Evolutionary conservation across 1,140 invertebrate genomes (phyloP), one percentile per base, ranked within the genome.

Genomic region (Drosophila parvula): DNA sequence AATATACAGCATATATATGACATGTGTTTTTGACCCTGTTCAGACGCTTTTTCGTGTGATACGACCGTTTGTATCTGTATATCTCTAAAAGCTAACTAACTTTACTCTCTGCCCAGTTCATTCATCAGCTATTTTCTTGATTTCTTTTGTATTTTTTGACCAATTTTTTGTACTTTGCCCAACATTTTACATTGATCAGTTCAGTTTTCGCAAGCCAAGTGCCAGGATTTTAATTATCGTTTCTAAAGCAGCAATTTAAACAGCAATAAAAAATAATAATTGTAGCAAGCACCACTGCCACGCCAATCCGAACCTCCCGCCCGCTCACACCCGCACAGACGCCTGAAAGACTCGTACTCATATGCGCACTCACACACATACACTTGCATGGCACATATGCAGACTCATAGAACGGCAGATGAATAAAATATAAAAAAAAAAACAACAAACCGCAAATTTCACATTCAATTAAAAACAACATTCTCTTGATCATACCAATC

Each of bases 401-500:
- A 88, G 69, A 78, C 59, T 65, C 62, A 74, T 64, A 74, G 45
- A 79, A 65, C 38, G 60, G 77, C 71, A 77, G 62, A 55, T 38
- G 51, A 55, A 55, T 55, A 55, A 55, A 55, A 22, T 36, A 8
- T 2, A 7, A 7, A 81, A 80, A 68, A 79, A 78, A 64, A 56
- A 38, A 51, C 71, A 63, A 51, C 71, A 63, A 80, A 84, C 64
- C 57, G 79, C 61, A 67, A 78, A 77, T 77, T 77, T 77, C 76
- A 79, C 82, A 86, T 86, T 86, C 83, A 82, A 88, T 86, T 81
- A 79, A 74, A 78, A 22, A 59, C n/a, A 58, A 84, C 83, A 86
- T 86, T 88, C 77, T 86, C 60, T 86, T 88, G 84, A 86, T 86
- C 83, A 88, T 88, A 88, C 74, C 71, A 86, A 88, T 77, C 67